Evolutionary conservation across 2,113 vertebrate genomes (phyloP).

Genomic region (Megaceryle maxima): DNA sequence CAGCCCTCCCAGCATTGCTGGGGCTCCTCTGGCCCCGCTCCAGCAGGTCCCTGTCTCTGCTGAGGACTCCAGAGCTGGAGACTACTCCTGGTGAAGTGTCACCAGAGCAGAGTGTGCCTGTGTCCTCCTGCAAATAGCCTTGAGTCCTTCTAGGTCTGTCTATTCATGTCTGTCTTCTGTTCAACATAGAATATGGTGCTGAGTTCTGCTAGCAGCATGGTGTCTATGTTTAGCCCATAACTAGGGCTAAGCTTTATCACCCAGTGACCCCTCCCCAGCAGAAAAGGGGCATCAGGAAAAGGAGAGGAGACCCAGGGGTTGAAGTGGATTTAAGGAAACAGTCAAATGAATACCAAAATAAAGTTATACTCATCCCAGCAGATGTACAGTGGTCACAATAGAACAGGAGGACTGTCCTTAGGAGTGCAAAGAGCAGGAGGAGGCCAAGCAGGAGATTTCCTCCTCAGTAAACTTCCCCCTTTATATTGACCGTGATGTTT

Average conservation of each 20-base stretch:
- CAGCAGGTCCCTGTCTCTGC: too few relatives aligned
- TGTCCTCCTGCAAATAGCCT: not conserved
- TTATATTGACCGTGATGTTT: not conserved
- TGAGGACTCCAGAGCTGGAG: too few relatives aligned
- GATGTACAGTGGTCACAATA: not conserved
- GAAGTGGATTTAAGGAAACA: too few relatives aligned
- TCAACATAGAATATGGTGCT: not conserved
- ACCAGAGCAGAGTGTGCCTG: not conserved
- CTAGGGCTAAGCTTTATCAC: too few relatives aligned
- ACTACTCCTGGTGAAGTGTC: too few relatives aligned
- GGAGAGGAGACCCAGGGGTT: too few relatives aligned
- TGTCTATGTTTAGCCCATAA: too few relatives aligned
- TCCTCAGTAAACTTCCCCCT: not conserved
- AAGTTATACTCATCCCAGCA: not conserved
- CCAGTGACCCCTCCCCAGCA: too few relatives aligned
- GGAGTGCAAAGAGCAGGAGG: not conserved
- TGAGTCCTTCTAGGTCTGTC: not conserved
- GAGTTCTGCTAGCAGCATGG: rapidly evolving
- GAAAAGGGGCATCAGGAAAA: too few relatives aligned
- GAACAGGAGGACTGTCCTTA: not conserved
- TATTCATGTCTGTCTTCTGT: not conserved
- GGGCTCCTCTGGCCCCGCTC: too few relatives aligned
- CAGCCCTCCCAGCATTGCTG: too few relatives aligned
- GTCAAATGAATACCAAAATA: not conserved
- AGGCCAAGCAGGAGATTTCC: too few relatives aligned